Percentiles rank a stretch among this genome's conserved stretches.
These are phyloP conservation scores for Coluber constrictor DNA, from an alignment of 2,797 vertebrate species.

Conservation along the genomic window DNA sequence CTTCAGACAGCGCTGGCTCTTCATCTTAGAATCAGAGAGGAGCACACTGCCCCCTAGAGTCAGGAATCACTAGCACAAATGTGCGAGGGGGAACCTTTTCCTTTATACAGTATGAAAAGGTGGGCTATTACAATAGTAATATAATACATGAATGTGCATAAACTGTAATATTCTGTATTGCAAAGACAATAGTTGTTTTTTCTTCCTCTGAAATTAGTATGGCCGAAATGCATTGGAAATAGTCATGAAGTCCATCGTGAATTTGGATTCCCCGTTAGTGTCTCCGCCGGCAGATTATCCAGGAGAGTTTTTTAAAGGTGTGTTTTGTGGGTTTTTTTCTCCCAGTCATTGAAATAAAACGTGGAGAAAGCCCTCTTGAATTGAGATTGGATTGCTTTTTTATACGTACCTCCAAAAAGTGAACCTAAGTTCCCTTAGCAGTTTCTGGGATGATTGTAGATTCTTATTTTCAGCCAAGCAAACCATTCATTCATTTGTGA, in stretches of 20 bases:
- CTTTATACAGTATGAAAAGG: neutral
- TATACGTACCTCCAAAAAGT: neutral
- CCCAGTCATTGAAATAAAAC: neutral
- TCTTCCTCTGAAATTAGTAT: constrained; percentile 75
- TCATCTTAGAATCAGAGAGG: too few species aligned
- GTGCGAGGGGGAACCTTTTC: too few species aligned
- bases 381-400: neutral
- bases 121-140: neutral
- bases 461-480: neutral
- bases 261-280: constrained; percentile 88
- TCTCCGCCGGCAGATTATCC: constrained; percentile 88
- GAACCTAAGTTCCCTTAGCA: neutral
- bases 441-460: neutral
- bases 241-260: constrained; percentile 98
- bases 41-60: too few species aligned
- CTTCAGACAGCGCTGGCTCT: too few species aligned
- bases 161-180: neutral
- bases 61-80: too few species aligned
- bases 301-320: constrained; percentile 98
- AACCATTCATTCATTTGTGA: neutral
- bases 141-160: neutral
- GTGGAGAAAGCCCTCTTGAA: neutral
- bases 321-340: neutral
- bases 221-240: constrained; percentile 96
- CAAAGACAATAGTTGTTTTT: neutral